A percentile compares a stretch with the other conserved stretches of the same genome.
These are phyloP conservation scores for Cryptophagus acutangulus DNA, from an alignment of 2,888 invertebrate species.

Conservation along the genomic window DNA sequence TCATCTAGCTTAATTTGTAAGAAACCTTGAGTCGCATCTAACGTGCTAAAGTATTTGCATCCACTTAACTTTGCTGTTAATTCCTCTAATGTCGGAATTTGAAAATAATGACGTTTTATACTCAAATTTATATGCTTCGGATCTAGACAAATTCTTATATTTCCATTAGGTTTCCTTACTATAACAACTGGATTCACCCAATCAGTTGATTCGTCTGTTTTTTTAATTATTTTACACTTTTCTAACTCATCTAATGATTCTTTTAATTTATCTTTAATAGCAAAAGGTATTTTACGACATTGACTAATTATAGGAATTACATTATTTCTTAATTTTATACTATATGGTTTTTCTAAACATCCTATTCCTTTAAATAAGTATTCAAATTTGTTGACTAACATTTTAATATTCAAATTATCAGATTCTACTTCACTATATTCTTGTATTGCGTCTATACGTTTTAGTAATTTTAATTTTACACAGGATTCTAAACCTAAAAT, in stretches of 20 bases:
- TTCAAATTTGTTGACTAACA: neutral
- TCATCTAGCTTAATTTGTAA: constrained; percentile 18
- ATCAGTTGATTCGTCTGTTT: constrained; percentile 13
- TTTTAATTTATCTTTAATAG: constrained; percentile 20
- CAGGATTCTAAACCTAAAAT: too few relatives aligned
- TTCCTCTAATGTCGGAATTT: constrained; percentile 20
- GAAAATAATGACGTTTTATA: constrained; percentile 14
- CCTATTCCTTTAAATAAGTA: constrained; percentile 13
- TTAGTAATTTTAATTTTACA: too few relatives aligned
- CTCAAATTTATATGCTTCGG: constrained; percentile 20
- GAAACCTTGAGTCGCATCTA: constrained; percentile 17
- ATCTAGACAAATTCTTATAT: constrained; percentile 25
- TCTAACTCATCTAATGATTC: constrained; percentile 17
- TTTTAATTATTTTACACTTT: constrained; percentile 19
- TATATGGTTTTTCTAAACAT: constrained; percentile 12
- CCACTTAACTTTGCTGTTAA: constrained; percentile 17
- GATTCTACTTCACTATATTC: too few relatives aligned
- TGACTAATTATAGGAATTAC: constrained; percentile 17
- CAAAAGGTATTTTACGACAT: constrained; percentile 22
- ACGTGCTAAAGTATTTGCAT: constrained; percentile 15
- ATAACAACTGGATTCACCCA: constrained; percentile 27
- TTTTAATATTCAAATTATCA: too few relatives aligned
- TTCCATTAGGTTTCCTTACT: constrained; percentile 21
- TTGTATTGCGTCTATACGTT: too few relatives aligned
- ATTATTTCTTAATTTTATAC: constrained; percentile 15